These are phyloP conservation scores for Misgurnus mizolepis DNA, from an alignment of 2,113 vertebrate species.

Conservation along the genomic window DNA sequence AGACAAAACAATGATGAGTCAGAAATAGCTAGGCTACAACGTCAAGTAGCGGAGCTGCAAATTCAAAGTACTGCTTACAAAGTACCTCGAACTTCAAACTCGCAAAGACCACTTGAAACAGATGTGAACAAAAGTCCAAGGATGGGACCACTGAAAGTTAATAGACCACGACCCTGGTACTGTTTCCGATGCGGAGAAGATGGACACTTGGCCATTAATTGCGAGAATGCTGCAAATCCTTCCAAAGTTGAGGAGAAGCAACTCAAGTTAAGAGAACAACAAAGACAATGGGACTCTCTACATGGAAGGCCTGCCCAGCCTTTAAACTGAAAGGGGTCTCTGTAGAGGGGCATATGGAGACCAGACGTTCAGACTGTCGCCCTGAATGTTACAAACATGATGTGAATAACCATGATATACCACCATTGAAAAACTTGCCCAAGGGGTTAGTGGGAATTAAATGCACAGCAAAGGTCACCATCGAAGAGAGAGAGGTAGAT, in stretches of 20 bases:
- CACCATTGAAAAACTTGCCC: neutral
- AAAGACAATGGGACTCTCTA: too few relatives aligned
- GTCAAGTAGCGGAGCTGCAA: too few relatives aligned
- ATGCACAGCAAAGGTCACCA: neutral
- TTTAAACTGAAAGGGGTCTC: neutral
- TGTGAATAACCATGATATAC: neutral
- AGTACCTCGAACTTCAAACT: too few relatives aligned
- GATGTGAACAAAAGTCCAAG: neutral
- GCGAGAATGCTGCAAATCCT: neutral
- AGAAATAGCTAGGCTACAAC: too few relatives aligned
- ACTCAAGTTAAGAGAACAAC: neutral
- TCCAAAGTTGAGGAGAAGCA: neutral
- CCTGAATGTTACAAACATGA: slow-evolving; percentile 1
- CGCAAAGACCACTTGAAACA: neutral
- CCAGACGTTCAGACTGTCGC: neutral
- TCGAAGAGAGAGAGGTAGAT: neutral
- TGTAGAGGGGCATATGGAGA: neutral
- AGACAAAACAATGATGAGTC: too few relatives aligned
- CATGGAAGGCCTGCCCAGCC: neutral
- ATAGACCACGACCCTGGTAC: neutral
- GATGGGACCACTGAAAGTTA: neutral
- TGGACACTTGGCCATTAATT: neutral
- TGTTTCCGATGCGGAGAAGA: slow-evolving; percentile 22
- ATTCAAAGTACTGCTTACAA: too few relatives aligned
- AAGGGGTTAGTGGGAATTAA: neutral